These are phyloP conservation scores for Oreochromis tanganicae DNA, from an alignment of 2,113 vertebrate genomes.

Conservation along the genomic window DNA sequence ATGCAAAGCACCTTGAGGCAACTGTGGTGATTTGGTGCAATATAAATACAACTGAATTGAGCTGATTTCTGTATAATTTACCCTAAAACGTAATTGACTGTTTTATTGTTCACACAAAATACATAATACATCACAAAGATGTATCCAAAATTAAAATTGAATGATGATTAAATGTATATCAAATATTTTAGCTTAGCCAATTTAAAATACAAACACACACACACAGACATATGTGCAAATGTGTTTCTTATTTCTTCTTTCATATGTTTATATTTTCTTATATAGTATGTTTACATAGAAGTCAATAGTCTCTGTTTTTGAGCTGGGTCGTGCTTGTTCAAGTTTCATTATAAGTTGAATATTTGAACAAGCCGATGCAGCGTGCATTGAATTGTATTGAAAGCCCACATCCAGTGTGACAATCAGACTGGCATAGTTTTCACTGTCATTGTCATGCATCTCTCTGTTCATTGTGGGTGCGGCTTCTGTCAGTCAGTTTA, in stretches of 20 bases:
- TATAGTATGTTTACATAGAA: not conserved
- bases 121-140: too few relatives aligned
- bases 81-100: too few relatives aligned
- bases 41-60: too few relatives aligned
- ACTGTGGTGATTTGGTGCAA: too few relatives aligned
- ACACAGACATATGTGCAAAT: fast-evolving
- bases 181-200: too few relatives aligned
- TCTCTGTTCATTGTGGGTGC: not conserved
- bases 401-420: not conserved
- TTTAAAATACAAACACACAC: not conserved
- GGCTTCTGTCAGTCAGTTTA: not conserved
- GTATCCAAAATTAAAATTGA: too few relatives aligned
- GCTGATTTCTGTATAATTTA: too few relatives aligned
- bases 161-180: too few relatives aligned
- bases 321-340: not conserved
- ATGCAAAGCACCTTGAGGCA: too few relatives aligned
- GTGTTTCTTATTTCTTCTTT: not conserved
- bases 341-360: not conserved
- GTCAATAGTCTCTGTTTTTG: not conserved
- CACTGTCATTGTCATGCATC: not conserved
- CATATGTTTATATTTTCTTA: not conserved
- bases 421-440: not conserved
- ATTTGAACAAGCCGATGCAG: not conserved
- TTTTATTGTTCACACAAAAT: too few relatives aligned
- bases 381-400: not conserved